A percentile compares a stretch with the other conserved stretches of the same genome.
Conservation (phyloP, 2,113 vertebrate species). For the Psittacula cyanocephala region DNA sequence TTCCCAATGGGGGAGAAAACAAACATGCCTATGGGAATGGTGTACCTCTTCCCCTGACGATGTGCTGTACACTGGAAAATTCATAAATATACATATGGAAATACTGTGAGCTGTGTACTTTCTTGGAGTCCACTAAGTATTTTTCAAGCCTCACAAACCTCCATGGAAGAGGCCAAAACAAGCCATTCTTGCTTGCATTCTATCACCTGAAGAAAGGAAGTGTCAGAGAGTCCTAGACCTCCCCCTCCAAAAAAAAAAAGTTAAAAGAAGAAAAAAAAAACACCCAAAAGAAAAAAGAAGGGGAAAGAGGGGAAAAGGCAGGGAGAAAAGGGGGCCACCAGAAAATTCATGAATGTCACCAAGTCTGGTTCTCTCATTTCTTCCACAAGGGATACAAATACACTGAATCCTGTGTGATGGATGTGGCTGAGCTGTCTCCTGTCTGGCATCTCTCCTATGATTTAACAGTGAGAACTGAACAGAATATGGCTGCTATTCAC, state of each 20-base stretch:
- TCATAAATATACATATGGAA: neutral
- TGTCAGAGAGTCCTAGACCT: neutral
- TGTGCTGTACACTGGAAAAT: neutral
- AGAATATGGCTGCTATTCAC: neutral
- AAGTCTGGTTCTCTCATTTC: neutral
- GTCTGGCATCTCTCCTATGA: neutral
- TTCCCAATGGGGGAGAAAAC: neutral
- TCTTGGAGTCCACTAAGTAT: neutral
- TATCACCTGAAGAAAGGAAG: neutral
- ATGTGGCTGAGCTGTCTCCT: neutral
- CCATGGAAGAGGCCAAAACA: neutral
- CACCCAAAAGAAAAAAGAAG: accelerated
- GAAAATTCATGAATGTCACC: neutral
- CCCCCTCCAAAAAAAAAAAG: no score
- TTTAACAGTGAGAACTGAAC: neutral
- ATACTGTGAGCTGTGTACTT: neutral
- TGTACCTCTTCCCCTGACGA: neutral
- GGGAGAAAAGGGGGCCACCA: neutral
- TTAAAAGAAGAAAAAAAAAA: no score
- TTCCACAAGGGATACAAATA: neutral
- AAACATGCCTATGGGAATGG: neutral
- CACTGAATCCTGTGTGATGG: neutral
- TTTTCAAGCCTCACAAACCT: neutral
- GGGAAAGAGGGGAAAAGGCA: neutral
- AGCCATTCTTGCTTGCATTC: neutral